These are phyloP conservation scores for Leucopsar rothschildi DNA, from an alignment of 2,113 vertebrate genomes.

Conservation along the genomic window DNA sequence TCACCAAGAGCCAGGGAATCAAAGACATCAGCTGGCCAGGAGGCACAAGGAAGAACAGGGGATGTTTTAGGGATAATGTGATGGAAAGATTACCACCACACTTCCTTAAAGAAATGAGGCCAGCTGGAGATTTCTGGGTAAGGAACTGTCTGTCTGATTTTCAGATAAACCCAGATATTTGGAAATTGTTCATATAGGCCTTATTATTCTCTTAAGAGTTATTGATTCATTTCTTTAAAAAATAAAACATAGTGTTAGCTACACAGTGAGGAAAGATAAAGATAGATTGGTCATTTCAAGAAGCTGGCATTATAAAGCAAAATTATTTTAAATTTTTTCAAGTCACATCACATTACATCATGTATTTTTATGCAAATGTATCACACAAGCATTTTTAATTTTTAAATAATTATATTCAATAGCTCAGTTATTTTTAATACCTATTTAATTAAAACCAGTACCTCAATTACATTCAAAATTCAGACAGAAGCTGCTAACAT, in stretches of 20 bases:
- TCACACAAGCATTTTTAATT: neutral
- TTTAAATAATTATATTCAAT: neutral
- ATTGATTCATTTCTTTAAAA: neutral
- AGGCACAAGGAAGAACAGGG: constrained; percentile 1
- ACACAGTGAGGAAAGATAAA: neutral
- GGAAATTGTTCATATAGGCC: neutral
- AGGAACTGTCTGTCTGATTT: neutral
- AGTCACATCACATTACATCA: neutral
- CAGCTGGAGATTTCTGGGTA: constrained; percentile 33
- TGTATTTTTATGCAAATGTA: neutral
- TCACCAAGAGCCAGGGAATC: neutral
- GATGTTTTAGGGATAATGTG: constrained; percentile 48
- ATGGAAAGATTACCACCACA: constrained; percentile 56
- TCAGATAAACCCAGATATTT: neutral
- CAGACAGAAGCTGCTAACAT: neutral
- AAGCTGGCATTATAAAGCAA: neutral
- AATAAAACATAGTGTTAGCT: neutral
- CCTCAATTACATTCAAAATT: neutral
- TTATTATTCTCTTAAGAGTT: neutral
- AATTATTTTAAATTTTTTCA: neutral
- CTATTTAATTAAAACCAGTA: neutral
- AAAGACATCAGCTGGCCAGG: constrained; percentile 37
- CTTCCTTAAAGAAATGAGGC: constrained; percentile 68
- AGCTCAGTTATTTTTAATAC: neutral
- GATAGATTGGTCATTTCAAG: rapidly evolving